phyloP scores from a whole-genome alignment of 2,797 vertebrate species.

The Melanotaenia pygmaea region DNA sequence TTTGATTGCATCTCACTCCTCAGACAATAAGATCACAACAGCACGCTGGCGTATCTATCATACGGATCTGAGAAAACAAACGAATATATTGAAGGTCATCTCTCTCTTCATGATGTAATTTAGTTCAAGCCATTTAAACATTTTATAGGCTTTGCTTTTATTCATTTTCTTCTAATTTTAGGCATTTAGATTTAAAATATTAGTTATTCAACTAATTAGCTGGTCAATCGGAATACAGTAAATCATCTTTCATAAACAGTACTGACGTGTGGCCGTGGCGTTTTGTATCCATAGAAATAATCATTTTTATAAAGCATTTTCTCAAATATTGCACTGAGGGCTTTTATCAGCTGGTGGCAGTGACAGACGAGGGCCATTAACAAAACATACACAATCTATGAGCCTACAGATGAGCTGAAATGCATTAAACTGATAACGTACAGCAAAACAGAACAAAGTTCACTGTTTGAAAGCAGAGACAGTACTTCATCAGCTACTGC shows the following conservation, averaged over 20 bases:
- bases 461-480: neutral
- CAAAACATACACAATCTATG: constrained; percentile 4
- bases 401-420: neutral
- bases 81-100: constrained; percentile 54
- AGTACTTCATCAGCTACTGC: neutral
- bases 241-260: constrained; percentile 4
- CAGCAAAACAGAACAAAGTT: neutral
- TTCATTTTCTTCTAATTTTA: neutral
- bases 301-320: neutral
- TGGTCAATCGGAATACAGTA: neutral
- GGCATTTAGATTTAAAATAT: neutral
- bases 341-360: constrained; percentile 17
- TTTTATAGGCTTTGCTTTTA: too few relatives aligned
- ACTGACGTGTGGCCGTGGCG: neutral
- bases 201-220: neutral
- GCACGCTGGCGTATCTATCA: constrained; percentile 29
- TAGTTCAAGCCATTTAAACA: neutral
- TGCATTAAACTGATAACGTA: neutral
- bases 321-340: neutral
- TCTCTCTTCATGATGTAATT: constrained; percentile 16
- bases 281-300: constrained; percentile 4
- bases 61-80: constrained; percentile 27
- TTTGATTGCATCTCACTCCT: constrained; percentile 53
- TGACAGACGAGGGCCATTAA: constrained; percentile 16
- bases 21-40: constrained; percentile 48